A percentile compares a stretch with the other conserved stretches of the same genome.
These are phyloP conservation scores for Coluber constrictor DNA, from an alignment of 2,797 vertebrate species.

Conservation along the genomic window DNA sequence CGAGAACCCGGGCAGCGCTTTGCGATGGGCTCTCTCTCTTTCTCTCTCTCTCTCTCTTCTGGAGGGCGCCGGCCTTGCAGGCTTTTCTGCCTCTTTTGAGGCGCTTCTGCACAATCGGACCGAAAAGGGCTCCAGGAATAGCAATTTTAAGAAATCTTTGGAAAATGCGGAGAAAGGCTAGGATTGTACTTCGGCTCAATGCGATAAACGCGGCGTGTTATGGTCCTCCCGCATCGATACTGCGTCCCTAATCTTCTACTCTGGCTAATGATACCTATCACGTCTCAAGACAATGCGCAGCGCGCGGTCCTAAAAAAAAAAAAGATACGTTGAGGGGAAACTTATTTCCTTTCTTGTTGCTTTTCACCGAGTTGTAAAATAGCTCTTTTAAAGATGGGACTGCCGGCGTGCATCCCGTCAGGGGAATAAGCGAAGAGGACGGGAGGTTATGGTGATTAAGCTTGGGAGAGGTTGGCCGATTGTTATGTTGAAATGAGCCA, in stretches of 20 bases:
- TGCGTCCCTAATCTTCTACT: not conserved
- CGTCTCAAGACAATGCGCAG: not conserved
- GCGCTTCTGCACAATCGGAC: not conserved
- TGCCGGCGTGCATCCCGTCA: not conserved
- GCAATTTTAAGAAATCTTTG: not conserved
- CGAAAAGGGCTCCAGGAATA: not conserved
- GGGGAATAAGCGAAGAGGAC: not conserved
- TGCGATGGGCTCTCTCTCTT: not conserved
- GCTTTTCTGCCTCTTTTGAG: not conserved
- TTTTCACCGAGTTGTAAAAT: not conserved
- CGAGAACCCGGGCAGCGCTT: rapidly evolving
- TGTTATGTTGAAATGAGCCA: not conserved
- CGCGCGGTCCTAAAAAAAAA: too few relatives aligned
- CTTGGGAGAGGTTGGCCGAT: not conserved
- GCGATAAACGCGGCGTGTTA: not conserved
- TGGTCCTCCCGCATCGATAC: not conserved
- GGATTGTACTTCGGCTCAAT: not conserved
- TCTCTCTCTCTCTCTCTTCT: not conserved
- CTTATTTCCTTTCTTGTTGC: not conserved
- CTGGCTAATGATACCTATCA: not conserved
- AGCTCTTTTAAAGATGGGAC: not conserved
- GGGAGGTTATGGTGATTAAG: not conserved
- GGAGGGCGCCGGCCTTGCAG: not conserved
- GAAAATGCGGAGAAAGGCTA: not conserved
- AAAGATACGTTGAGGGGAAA: not conserved